Evolutionary conservation across 2,888 invertebrate genomes (phyloP).

Genomic region (Dilophus febrilis): DNA sequence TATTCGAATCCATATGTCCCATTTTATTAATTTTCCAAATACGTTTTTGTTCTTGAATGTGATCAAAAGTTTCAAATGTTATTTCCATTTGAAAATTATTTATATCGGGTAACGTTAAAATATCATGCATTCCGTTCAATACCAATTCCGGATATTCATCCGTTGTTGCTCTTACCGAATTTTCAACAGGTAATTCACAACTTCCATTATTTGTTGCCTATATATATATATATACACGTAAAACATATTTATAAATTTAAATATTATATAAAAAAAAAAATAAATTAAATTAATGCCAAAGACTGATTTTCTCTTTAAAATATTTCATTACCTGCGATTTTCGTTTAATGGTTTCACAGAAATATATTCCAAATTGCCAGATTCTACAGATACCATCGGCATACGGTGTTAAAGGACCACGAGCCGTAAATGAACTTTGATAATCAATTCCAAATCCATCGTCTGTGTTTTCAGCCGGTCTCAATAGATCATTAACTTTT

Average conservation of each 20-base stretch:
- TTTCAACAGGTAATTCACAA: slow-evolving; percentile 31
- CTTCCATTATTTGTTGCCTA: slow-evolving; percentile 30
- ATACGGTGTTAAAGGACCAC: slow-evolving; percentile 33
- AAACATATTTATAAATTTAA: too few relatives aligned
- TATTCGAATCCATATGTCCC: slow-evolving; percentile 25
- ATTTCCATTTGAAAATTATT: slow-evolving; percentile 20
- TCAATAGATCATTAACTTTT: too few relatives aligned
- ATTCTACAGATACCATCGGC: slow-evolving; percentile 31
- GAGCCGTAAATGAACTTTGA: slow-evolving; percentile 21
- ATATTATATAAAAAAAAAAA: too few relatives aligned
- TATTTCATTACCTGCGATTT: too few relatives aligned
- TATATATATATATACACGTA: too few relatives aligned
- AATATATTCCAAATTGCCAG: slow-evolving; percentile 31
- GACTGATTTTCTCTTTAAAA: too few relatives aligned
- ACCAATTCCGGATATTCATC: slow-evolving; percentile 19
- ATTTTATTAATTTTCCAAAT: slow-evolving; percentile 32
- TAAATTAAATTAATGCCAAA: too few relatives aligned
- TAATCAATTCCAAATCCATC: too few relatives aligned
- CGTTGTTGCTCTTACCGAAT: slow-evolving; percentile 24
- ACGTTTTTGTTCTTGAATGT: slow-evolving; percentile 29
- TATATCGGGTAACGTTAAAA: slow-evolving; percentile 21
- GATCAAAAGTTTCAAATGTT: slow-evolving; percentile 21
- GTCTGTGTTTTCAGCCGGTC: too few relatives aligned
- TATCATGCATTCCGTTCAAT: slow-evolving; percentile 31
- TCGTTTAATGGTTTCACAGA: too few relatives aligned